phyloP scores from a whole-genome alignment of 2,888 invertebrate species.

The Thymelicus sylvestris region DNA sequence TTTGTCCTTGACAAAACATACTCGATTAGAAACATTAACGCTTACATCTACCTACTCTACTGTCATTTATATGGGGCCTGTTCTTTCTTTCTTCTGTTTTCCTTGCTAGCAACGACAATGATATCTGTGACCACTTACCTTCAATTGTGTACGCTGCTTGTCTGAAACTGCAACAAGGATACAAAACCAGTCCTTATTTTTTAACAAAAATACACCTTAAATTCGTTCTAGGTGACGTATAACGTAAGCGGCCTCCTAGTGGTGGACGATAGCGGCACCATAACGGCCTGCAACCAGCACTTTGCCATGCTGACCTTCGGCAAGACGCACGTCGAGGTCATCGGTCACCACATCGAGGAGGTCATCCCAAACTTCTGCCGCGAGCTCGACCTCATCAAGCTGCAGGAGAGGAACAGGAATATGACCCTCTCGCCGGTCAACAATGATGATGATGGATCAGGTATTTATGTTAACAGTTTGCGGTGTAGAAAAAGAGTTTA shows the following conservation, averaged over 20 bases:
- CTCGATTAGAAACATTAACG: too few species aligned
- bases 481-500: too few species aligned
- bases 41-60: too few species aligned
- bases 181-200: too few species aligned
- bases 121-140: too few species aligned
- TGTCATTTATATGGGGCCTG: too few species aligned
- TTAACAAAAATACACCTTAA: too few species aligned
- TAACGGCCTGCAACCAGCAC: slow-evolving; percentile 88
- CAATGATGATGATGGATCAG: slow-evolving; percentile 77
- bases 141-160: too few species aligned
- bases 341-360: slow-evolving; percentile 82
- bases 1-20: too few species aligned
- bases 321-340: slow-evolving; percentile 84
- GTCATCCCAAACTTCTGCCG: slow-evolving; percentile 87
- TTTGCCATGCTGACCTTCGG: slow-evolving; percentile 88
- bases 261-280: slow-evolving; percentile 85
- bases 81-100: too few species aligned
- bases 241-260: slow-evolving; percentile 88
- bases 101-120: too few species aligned
- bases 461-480: slow-evolving; percentile 44
- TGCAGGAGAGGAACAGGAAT: slow-evolving; percentile 71
- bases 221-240: slow-evolving; percentile 76
- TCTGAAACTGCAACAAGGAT: background rate
- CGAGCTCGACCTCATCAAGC: slow-evolving; percentile 78
- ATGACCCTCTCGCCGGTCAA: slow-evolving; percentile 84